Conservation (phyloP, 1,140 invertebrate genomes). For the Eumeta japonica region DNA sequence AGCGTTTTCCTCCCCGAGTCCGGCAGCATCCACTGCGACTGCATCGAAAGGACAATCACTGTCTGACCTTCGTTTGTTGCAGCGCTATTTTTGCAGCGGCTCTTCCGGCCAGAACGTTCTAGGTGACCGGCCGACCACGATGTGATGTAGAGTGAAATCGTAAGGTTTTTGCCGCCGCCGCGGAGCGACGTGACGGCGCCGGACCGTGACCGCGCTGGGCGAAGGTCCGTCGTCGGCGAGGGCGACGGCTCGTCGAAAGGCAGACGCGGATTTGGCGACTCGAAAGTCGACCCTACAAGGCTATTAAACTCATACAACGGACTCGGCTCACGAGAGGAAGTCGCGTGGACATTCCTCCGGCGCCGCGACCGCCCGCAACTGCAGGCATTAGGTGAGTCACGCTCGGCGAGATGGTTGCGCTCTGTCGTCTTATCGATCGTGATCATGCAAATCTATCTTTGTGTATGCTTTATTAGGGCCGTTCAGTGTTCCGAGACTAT, state of each 20-base stretch:
- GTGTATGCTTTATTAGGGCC: not conserved
- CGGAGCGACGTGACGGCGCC: no score
- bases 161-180: not conserved
- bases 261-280: no score
- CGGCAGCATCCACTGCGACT: constrained; percentile 18
- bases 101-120: constrained; percentile 1
- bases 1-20: constrained; percentile 30
- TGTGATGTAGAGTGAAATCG: no score
- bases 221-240: no score
- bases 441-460: constrained; percentile 14
- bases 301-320: no score
- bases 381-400: constrained; percentile 52
- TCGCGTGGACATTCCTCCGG: constrained; percentile 27
- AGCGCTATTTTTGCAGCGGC: no score
- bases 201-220: no score
- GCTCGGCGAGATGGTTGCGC: constrained; percentile 38
- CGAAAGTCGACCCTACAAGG: no score
- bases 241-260: no score
- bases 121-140: no score
- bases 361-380: constrained; percentile 36
- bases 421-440: constrained; percentile 40
- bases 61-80: constrained; percentile 35
- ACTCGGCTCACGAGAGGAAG: no score
- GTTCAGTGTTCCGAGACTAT: no score
- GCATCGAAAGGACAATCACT: constrained; percentile 28